Evolutionary conservation across 2,888 invertebrate genomes (phyloP).

Genomic region (Euphydryas editha): DNA sequence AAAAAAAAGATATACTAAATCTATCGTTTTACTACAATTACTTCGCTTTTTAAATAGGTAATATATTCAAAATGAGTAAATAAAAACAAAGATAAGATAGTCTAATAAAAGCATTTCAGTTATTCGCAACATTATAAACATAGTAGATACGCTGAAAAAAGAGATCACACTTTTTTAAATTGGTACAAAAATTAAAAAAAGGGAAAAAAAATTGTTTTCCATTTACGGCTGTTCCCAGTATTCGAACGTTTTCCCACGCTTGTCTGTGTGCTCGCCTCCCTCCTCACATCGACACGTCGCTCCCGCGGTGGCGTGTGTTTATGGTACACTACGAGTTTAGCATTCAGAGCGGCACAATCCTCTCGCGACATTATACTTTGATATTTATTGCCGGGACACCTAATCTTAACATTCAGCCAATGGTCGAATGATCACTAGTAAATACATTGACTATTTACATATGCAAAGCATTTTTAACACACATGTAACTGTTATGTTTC

Average conservation of each 20-base stretch:
- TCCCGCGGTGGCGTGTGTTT: slow-evolving; percentile 60
- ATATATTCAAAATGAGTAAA: neutral
- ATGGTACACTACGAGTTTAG: slow-evolving; percentile 78
- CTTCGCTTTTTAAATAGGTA: too few species aligned
- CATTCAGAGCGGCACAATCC: slow-evolving; percentile 77
- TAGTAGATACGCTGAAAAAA: neutral
- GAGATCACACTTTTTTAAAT: neutral
- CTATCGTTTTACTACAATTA: too few species aligned
- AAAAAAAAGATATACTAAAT: too few species aligned
- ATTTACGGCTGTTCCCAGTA: slow-evolving; percentile 33
- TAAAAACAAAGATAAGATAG: neutral
- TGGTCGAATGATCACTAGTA: slow-evolving; percentile 40
- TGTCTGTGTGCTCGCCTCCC: slow-evolving; percentile 61
- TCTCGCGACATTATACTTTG: slow-evolving; percentile 76
- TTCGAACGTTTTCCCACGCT: slow-evolving; percentile 75
- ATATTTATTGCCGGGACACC: slow-evolving; percentile 78
- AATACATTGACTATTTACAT: neutral
- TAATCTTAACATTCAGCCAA: slow-evolving; percentile 52
- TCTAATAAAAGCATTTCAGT: too few species aligned
- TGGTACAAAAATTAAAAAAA: slow-evolving; percentile 20
- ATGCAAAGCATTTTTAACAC: neutral
- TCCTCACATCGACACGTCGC: slow-evolving; percentile 48
- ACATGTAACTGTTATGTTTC: neutral
- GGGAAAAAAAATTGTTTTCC: slow-evolving; percentile 32
- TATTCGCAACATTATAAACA: neutral